Conservation (phyloP, 2,113 vertebrate species). For the Hymenochirus boettgeri region DNA sequence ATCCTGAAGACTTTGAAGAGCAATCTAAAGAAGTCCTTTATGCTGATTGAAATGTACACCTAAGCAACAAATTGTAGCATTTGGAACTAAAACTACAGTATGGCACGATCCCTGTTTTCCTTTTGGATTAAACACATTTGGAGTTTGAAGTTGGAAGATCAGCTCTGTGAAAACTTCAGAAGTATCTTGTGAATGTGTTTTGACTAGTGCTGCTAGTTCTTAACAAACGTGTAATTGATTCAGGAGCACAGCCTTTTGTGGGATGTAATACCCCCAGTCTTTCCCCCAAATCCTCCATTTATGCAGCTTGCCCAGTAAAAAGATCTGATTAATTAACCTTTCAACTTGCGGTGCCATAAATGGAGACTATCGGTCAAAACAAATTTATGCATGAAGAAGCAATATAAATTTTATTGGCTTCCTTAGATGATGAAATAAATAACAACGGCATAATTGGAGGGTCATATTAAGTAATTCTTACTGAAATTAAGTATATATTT, state of each 20-base stretch:
- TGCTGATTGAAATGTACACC: no score
- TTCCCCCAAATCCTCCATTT: background rate
- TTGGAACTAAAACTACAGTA: background rate
- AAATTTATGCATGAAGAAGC: no score
- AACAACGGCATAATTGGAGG: no score
- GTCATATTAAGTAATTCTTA: no score
- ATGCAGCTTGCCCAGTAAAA: constrained; percentile 1
- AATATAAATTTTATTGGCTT: no score
- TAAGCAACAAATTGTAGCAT: no score
- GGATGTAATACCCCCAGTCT: constrained; percentile 1
- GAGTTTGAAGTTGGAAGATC: background rate
- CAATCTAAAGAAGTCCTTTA: no score
- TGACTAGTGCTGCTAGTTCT: constrained; percentile 8
- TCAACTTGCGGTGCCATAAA: constrained; percentile 7
- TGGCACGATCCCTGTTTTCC: background rate
- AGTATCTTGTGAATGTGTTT: constrained; percentile 8
- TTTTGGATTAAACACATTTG: background rate
- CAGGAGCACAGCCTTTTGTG: constrained; percentile 3
- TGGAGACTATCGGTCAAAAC: background rate
- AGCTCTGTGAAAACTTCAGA: background rate
- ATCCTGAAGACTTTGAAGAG: no score
- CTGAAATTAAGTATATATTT: no score
- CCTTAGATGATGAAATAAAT: no score
- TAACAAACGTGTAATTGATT: constrained; percentile 27
- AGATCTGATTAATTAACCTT: constrained; percentile 26